Evolutionary conservation across 1,140 invertebrate genomes (phyloP).

Genomic region (Camponotus pennsylvanicus): DNA sequence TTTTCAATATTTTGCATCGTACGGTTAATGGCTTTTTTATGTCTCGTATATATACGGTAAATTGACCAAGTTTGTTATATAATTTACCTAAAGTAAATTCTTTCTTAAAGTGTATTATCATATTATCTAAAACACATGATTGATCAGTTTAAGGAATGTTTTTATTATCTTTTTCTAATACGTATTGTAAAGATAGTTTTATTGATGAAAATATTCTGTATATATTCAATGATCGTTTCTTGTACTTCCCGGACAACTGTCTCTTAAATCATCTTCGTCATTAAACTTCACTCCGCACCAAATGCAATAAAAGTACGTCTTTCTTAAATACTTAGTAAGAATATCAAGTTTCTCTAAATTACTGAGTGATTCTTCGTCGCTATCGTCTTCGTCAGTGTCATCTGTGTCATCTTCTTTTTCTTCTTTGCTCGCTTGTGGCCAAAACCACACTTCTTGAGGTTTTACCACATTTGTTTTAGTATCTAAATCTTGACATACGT

Average conservation of each 20-base stretch:
- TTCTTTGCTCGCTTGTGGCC: slow-evolving; percentile 83
- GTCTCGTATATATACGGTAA: slow-evolving; percentile 62
- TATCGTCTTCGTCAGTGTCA: slow-evolving; percentile 79
- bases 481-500: slow-evolving; percentile 92
- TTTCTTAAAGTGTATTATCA: not conserved
- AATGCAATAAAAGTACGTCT: slow-evolving; percentile 91
- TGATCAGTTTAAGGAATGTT: not conserved
- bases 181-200: not conserved
- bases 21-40: slow-evolving; percentile 81
- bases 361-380: slow-evolving; percentile 78
- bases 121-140: not conserved
- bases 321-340: slow-evolving; percentile 90
- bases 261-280: slow-evolving; percentile 88
- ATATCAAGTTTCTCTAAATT: slow-evolving; percentile 88
- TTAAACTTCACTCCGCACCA: slow-evolving; percentile 92
- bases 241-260: slow-evolving; percentile 90
- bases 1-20: slow-evolving; percentile 80
- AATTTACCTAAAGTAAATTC: slow-evolving; percentile 16
- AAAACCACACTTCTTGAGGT: slow-evolving; percentile 90
- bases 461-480: slow-evolving; percentile 84
- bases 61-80: slow-evolving; percentile 32
- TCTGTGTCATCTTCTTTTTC: slow-evolving; percentile 79
- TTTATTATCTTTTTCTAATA: slow-evolving; percentile 6
- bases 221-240: slow-evolving; percentile 88
- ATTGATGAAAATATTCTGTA: slow-evolving; percentile 59